Evolutionary conservation across 2,797 vertebrate genomes (phyloP).

Genomic region (Natrix natrix): DNA sequence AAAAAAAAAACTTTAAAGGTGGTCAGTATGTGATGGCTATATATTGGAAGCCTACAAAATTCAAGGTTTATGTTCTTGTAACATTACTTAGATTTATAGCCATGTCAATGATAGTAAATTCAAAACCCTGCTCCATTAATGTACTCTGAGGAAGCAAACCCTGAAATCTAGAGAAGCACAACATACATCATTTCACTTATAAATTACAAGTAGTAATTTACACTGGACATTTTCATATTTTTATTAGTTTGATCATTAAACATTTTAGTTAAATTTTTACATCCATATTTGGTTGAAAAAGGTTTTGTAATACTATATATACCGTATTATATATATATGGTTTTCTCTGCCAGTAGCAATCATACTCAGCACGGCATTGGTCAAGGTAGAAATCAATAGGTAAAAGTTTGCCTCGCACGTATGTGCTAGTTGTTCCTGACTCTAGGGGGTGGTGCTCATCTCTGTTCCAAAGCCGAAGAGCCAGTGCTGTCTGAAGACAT

Average conservation of each 20-base stretch:
- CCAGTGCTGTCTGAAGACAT: too few species aligned
- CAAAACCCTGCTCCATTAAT: slow-evolving; percentile 41
- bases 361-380: background rate
- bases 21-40: slow-evolving; percentile 64
- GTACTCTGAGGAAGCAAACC: slow-evolving; percentile 25
- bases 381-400: background rate
- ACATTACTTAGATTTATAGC: slow-evolving; percentile 60
- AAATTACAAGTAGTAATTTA: slow-evolving; percentile 40
- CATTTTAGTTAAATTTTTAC: slow-evolving; percentile 34
- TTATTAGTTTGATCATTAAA: slow-evolving; percentile 44
- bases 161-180: slow-evolving; percentile 39
- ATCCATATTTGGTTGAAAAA: slow-evolving; percentile 33
- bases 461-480: too few species aligned
- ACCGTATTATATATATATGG: too few species aligned
- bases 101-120: slow-evolving; percentile 63
- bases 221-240: slow-evolving; percentile 5
- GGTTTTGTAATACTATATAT: slow-evolving; percentile 39
- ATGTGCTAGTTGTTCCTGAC: too few species aligned
- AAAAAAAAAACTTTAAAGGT: slow-evolving; percentile 61
- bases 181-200: slow-evolving; percentile 11
- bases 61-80: slow-evolving; percentile 66
- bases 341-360: background rate
- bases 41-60: slow-evolving; percentile 40
- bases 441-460: too few species aligned
- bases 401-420: too few species aligned